phyloP scores from a whole-genome alignment of 1,140 invertebrate genomes.

The Anoplophora glabripennis region DNA sequence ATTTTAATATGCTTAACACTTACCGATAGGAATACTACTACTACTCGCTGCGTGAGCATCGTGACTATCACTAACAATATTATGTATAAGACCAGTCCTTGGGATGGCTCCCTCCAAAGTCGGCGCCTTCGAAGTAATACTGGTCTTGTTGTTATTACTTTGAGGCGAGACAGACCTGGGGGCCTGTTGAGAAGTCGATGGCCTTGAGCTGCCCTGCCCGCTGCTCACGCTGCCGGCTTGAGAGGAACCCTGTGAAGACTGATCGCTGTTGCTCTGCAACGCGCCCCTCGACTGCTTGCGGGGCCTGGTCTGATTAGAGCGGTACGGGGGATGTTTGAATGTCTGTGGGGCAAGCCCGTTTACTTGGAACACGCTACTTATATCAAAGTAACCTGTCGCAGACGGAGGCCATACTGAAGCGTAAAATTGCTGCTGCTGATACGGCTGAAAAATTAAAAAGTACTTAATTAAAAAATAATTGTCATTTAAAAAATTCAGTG shows the following conservation, averaged over 20 bases:
- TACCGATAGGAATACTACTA: constrained; percentile 14
- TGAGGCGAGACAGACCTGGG: constrained; percentile 12
- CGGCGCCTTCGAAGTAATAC: background rate
- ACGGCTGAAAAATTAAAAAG: constrained; percentile 31
- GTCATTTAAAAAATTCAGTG: too few relatives aligned
- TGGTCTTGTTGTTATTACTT: constrained; percentile 2
- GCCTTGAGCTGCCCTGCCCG: constrained; percentile 12
- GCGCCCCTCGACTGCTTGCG: constrained; percentile 20
- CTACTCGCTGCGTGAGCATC: constrained; percentile 7
- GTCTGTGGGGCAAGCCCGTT: constrained; percentile 72
- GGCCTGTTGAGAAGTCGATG: constrained; percentile 12
- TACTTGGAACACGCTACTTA: constrained; percentile 68
- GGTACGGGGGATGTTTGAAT: constrained; percentile 55
- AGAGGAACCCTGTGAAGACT: constrained; percentile 14
- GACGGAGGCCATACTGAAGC: constrained; percentile 58
- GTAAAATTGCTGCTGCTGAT: constrained; percentile 55
- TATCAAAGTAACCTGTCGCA: constrained; percentile 64
- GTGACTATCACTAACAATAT: constrained; percentile 12
- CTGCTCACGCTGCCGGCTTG: constrained; percentile 7
- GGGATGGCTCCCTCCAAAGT: constrained; percentile 12
- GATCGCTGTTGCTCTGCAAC: constrained; percentile 4
- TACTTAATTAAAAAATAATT: too few relatives aligned
- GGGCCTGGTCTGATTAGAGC: constrained; percentile 25
- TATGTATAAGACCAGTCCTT: constrained; percentile 7
- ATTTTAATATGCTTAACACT: constrained; percentile 1